Percentiles rank a stretch among this genome's conserved stretches.
Conservation (phyloP, 2,113 vertebrate genomes). For the Nanorana parkeri region DNA sequence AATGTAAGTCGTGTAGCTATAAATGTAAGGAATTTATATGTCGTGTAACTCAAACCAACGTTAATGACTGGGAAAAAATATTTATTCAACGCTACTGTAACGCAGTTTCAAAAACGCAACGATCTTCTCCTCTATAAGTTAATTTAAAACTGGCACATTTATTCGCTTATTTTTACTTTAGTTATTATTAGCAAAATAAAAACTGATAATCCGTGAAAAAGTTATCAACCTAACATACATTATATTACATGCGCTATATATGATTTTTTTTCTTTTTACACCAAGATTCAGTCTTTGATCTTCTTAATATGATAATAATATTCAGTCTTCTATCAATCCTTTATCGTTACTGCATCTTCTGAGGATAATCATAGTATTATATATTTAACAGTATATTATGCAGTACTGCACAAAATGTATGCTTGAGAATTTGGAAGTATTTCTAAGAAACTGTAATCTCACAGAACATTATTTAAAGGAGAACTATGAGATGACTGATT, state of each 20-base stretch:
- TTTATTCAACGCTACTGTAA: constrained; percentile 59
- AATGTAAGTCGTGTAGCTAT: constrained; percentile 72
- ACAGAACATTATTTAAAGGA: too few relatives aligned
- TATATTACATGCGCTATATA: neutral
- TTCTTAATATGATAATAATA: neutral
- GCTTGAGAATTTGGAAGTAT: too few relatives aligned
- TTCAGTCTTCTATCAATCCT: too few relatives aligned
- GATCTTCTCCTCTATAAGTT: constrained; percentile 57
- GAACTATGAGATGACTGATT: too few relatives aligned
- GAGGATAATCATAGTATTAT: neutral
- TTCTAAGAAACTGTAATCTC: too few relatives aligned
- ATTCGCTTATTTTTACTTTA: constrained; percentile 54
- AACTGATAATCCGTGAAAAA: constrained; percentile 55
- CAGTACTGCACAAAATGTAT: too few relatives aligned
- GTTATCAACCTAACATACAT: constrained; percentile 33
- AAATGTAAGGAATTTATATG: constrained; percentile 57
- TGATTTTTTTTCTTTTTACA: neutral
- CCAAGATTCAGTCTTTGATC: neutral
- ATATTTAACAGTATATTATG: too few relatives aligned
- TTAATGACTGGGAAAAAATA: constrained; percentile 61
- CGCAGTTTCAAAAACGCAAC: constrained; percentile 58
- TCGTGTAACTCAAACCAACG: constrained; percentile 45
- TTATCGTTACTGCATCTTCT: neutral
- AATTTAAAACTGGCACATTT: constrained; percentile 57
- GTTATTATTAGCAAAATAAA: constrained; percentile 26